Percentiles rank a stretch among this genome's conserved stretches.
Evolutionary conservation across 2,113 vertebrate genomes (phyloP).

Genomic region (Paralichthys olivaceus): DNA sequence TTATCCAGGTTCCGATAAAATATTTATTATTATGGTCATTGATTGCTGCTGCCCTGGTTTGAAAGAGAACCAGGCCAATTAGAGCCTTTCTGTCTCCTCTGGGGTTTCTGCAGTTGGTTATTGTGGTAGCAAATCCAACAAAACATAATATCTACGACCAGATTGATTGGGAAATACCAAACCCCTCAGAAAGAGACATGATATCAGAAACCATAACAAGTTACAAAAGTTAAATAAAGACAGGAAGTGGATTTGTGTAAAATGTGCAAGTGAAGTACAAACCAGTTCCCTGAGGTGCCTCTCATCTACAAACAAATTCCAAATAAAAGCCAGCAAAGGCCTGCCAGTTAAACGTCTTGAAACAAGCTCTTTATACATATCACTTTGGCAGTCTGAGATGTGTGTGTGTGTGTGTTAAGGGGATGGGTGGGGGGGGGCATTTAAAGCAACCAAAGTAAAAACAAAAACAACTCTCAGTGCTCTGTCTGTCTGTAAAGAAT

Average conservation of each 20-base stretch:
- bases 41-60: neutral
- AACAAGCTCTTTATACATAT: constrained; percentile 25
- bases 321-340: constrained; percentile 15
- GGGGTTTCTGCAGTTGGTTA: neutral
- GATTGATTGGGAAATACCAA: too few species aligned
- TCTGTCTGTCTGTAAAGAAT: constrained; percentile 23
- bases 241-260: neutral
- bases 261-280: constrained; percentile 19
- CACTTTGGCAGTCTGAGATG: neutral
- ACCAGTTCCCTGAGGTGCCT: neutral
- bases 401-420: neutral
- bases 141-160: neutral
- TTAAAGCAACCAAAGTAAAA: constrained; percentile 9
- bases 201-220: neutral
- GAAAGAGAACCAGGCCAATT: constrained; percentile 3
- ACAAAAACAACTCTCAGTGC: constrained; percentile 19
- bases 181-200: neutral
- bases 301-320: constrained; percentile 25
- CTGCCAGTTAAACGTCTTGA: constrained; percentile 24
- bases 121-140: neutral
- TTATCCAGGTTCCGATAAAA: neutral
- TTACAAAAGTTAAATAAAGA: neutral
- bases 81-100: neutral
- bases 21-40: neutral
- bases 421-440: neutral